phyloP scores from a whole-genome alignment of 1,140 invertebrate genomes.

The Drepana arcuata region DNA sequence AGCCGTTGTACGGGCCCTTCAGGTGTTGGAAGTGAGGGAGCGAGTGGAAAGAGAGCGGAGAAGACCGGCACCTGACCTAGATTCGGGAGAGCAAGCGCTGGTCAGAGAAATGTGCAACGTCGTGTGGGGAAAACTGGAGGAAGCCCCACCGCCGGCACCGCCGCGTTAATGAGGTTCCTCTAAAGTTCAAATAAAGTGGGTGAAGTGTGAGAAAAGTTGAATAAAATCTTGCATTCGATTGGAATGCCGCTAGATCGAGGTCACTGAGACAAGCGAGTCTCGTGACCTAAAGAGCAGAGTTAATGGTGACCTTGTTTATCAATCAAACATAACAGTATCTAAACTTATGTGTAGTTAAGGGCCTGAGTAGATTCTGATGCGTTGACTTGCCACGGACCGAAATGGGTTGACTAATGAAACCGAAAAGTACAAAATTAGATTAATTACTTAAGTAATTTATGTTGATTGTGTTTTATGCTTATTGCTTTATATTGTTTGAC shows the following conservation, averaged over 20 bases:
- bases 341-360: constrained; percentile 7
- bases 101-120: constrained; percentile 98
- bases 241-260: constrained; percentile 57
- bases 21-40: constrained; percentile 92
- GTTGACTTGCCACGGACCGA: constrained; percentile 21
- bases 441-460: constrained; percentile 12
- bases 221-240: constrained; percentile 28
- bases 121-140: constrained; percentile 75
- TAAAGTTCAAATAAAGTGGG: constrained; percentile 6
- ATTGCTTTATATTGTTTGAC: constrained; percentile 4
- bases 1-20: constrained; percentile 91
- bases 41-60: constrained; percentile 82
- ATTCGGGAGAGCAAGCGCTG: constrained; percentile 92
- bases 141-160: constrained; percentile 62
- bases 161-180: constrained; percentile 57
- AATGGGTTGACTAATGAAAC: too few species aligned
- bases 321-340: constrained; percentile 32
- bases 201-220: constrained; percentile 35
- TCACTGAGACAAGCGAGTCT: constrained; percentile 32
- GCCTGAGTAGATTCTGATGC: constrained; percentile 9
- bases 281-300: constrained; percentile 49
- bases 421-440: constrained; percentile 49
- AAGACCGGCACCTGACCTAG: constrained; percentile 83
- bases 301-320: constrained; percentile 52
- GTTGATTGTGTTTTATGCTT: constrained; percentile 5